Base-by-base conservation (phyloP, 2,113 vertebrate genomes). In the Neodontobutis hainanensis region DNA sequence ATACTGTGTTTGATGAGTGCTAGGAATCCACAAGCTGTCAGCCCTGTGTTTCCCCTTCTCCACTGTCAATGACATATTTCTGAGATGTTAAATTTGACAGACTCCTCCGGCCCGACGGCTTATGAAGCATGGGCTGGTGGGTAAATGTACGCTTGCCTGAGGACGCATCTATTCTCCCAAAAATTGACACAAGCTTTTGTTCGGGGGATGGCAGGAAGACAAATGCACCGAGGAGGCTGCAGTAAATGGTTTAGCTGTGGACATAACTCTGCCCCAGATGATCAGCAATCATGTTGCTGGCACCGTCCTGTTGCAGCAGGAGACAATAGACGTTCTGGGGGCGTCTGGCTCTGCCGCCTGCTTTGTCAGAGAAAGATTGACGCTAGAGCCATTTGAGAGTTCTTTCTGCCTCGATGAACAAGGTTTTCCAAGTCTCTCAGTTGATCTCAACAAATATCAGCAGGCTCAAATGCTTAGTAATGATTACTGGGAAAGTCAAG, bases 91-190 rank as follows among this genome's bases (percentile, higher is more conserved):
- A 55, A 40, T 86, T 83, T 87, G 86, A 89, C 82, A 80, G 75
- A 86, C 86, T 78, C 67, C 80, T 84, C 76, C 70, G 72, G 73
- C 83, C 80, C 85, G 77, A 77, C 69, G 78, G 80, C 84, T 80
- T 81, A 84, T 86, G 86, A 90, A 72, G 53, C 77, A 85, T 82
- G 59, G 69, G 62, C 70, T 77, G 72, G 49, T 45, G 67, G 76
- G 81, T 70, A 71, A 55, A 79, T 58, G 73, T 75, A 82, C 47
- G 70, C 60, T 82, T 71, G 61, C 81, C 61, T 74, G 68, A 67
- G 72, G 70, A 73, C 47, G 38, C 75, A 83, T 84, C 65, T 66
- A 78, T 83, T 81, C 60, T 59, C 70, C 65, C 59, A 57, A 68
- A 80, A 75, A 87, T 76, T 87, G 80, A 82, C 76, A 83, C 70